Conservation (phyloP, 2,113 vertebrate genomes). For the Pogona vitticeps region DNA sequence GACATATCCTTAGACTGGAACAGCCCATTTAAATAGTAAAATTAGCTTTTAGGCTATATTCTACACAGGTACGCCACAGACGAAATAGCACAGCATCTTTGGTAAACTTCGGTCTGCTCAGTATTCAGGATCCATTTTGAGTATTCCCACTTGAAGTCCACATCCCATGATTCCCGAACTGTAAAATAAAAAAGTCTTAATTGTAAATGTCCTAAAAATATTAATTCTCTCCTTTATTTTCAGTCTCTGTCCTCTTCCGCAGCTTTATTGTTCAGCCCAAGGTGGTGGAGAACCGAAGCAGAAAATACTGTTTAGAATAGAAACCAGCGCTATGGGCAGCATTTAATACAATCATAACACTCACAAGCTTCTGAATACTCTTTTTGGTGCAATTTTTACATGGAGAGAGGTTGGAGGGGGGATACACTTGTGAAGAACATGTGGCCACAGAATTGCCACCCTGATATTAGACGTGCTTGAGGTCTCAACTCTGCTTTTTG, state of each 20-base stretch:
- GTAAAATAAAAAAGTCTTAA: background rate
- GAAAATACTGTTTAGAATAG: no score
- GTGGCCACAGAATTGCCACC: no score
- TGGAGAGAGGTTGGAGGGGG: no score
- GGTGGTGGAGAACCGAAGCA: no score
- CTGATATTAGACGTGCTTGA: no score
- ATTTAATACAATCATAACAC: no score
- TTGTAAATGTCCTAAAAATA: background rate
- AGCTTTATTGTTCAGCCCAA: fast-evolving
- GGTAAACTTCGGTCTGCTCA: conserved; percentile 21
- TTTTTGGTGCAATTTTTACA: no score
- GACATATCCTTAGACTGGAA: conserved; percentile 55
- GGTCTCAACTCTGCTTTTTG: no score
- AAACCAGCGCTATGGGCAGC: no score
- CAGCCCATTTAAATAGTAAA: conserved; percentile 59
- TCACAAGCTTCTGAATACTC: no score
- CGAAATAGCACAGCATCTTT: conserved; percentile 17
- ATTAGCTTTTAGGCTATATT: conserved; percentile 48
- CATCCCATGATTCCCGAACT: fast-evolving
- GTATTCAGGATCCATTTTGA: conserved; percentile 21
- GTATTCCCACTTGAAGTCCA: background rate
- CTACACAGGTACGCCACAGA: background rate
- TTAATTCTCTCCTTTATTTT: fast-evolving
- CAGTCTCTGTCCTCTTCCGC: background rate
- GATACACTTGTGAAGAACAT: no score